Percentiles rank a stretch among this genome's conserved stretches.
phyloP scores from a whole-genome alignment of 2,113 vertebrate genomes.

The Paedocypris sp. region DNA sequence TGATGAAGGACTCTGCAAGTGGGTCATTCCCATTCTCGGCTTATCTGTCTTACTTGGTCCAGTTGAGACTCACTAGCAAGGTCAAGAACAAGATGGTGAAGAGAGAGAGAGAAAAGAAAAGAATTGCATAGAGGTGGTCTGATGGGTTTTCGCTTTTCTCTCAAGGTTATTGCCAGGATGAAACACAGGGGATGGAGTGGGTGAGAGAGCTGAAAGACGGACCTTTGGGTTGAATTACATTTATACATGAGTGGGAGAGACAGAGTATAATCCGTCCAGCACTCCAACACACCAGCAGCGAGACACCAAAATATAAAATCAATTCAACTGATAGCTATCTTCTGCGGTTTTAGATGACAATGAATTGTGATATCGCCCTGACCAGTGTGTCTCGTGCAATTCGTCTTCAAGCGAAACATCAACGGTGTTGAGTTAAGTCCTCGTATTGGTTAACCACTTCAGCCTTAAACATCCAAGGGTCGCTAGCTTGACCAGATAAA shows the following conservation, averaged over 20 bases:
- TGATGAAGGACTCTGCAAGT: slow-evolving; percentile 8
- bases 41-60: slow-evolving; percentile 30
- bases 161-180: slow-evolving; percentile 33
- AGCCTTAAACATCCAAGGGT: slow-evolving; percentile 13
- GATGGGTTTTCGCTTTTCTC: slow-evolving; percentile 21
- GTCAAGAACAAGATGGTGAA: slow-evolving; percentile 17
- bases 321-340: background rate
- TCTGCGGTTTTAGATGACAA: background rate
- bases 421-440: slow-evolving; percentile 7
- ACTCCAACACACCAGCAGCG: slow-evolving; percentile 12
- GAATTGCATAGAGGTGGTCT: slow-evolving; percentile 22
- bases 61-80: slow-evolving; percentile 16
- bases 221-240: slow-evolving; percentile 33
- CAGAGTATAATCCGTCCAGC: slow-evolving; percentile 13
- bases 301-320: slow-evolving; percentile 26
- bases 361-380: slow-evolving; percentile 6
- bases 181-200: slow-evolving; percentile 11
- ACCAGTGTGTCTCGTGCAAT: background rate
- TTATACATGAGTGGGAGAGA: slow-evolving; percentile 10
- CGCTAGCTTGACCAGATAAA: slow-evolving; percentile 28
- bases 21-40: slow-evolving; percentile 9
- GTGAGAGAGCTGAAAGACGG: slow-evolving; percentile 22
- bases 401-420: background rate
- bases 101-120: slow-evolving; percentile 17
- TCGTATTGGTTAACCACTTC: slow-evolving; percentile 1